A percentile compares a stretch with the other conserved stretches of the same genome.
phyloP scores from a whole-genome alignment of 1,140 invertebrate genomes.

The Monomorium pharaonis region DNA sequence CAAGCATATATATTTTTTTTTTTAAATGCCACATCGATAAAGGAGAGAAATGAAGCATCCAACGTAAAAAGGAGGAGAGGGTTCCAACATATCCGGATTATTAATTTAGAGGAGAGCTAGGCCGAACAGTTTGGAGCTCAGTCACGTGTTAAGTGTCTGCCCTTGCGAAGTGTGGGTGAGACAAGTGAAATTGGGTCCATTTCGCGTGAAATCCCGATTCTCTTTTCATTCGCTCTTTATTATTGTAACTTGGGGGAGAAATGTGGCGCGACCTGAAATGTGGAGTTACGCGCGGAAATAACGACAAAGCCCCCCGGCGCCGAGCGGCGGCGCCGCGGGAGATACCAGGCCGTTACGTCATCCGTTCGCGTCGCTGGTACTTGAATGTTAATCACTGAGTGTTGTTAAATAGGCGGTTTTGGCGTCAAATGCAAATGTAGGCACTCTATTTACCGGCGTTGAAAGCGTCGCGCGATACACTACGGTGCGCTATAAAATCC shows the following conservation, averaged over 20 bases:
- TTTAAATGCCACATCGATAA: conserved; percentile 36
- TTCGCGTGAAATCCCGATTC: neutral
- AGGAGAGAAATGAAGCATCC: conserved; percentile 29
- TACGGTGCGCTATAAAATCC: conserved; percentile 16
- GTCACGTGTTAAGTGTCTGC: conserved; percentile 56
- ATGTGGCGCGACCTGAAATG: neutral
- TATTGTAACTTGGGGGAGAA: neutral
- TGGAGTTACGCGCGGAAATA: conserved; percentile 31
- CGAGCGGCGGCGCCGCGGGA: too few relatives aligned
- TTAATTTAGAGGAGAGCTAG: conserved; percentile 66
- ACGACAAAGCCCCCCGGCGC: neutral
- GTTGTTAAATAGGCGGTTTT: conserved; percentile 22
- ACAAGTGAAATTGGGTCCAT: neutral
- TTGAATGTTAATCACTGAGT: conserved; percentile 7
- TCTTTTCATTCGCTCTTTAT: neutral
- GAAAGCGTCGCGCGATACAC: conserved; percentile 26
- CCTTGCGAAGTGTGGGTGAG: neutral
- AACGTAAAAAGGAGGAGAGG: conserved; percentile 47
- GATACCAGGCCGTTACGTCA: neutral
- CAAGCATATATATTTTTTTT: conserved; percentile 62
- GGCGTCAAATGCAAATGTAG: conserved; percentile 53
- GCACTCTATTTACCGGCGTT: conserved; percentile 63
- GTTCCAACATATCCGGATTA: neutral
- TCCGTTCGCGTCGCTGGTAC: neutral
- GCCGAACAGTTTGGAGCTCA: conserved; percentile 70